These are phyloP conservation scores for Hofmannophila pseudospretella DNA, from an alignment of 2,888 invertebrate species.

Conservation along the genomic window DNA sequence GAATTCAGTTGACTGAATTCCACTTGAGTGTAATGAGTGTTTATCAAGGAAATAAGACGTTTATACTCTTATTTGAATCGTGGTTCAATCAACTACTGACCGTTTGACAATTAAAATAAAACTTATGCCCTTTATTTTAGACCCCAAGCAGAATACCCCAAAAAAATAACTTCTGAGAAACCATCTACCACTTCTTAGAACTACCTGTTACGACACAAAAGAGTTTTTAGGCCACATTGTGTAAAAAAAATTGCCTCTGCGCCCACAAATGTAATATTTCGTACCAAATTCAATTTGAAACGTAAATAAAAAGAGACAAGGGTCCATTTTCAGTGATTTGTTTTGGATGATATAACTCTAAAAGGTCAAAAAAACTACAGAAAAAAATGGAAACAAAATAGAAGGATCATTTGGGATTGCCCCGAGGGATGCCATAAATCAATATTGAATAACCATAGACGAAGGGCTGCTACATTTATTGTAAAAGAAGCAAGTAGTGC, in stretches of 20 bases:
- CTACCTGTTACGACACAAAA: constrained; percentile 43
- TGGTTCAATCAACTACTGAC: too few relatives aligned
- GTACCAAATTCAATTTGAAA: background rate
- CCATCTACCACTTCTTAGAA: constrained; percentile 39
- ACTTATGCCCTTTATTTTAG: too few relatives aligned
- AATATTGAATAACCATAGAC: constrained; percentile 31
- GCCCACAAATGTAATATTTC: background rate
- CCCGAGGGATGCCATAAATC: constrained; percentile 37
- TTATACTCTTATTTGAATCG: too few relatives aligned
- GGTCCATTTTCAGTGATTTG: background rate
- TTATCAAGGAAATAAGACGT: too few relatives aligned
- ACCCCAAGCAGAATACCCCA: constrained; percentile 26
- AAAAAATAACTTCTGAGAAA: constrained; percentile 51
- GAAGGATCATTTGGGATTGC: constrained; percentile 26
- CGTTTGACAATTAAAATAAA: too few relatives aligned
- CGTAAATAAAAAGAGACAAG: background rate
- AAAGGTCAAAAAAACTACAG: constrained; percentile 12
- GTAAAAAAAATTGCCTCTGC: constrained; percentile 2
- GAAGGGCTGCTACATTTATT: too few relatives aligned
- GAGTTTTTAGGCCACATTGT: constrained; percentile 23
- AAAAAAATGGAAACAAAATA: constrained; percentile 30
- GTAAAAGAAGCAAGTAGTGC: too few relatives aligned
- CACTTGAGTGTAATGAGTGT: too few relatives aligned
- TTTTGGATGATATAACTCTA: background rate
- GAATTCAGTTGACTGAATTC: too few relatives aligned